Evolutionary conservation across 2,797 vertebrate genomes (phyloP).

Genomic region (Lacerta viridis): DNA sequence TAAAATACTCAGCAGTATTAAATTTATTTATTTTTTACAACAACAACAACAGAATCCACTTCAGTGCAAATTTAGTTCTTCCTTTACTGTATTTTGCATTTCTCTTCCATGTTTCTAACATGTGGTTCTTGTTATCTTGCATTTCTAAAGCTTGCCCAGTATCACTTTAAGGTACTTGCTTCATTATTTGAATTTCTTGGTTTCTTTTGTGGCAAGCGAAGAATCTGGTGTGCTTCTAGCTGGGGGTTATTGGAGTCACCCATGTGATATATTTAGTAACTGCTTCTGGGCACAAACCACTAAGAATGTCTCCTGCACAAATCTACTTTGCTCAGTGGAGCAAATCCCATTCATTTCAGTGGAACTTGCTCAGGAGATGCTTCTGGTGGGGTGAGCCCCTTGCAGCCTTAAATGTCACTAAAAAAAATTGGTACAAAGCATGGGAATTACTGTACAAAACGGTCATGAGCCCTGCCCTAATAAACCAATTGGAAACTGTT

Average conservation of each 20-base stretch:
- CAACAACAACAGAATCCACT: constrained; percentile 67
- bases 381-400: not conserved
- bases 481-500: not conserved
- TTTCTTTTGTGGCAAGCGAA: constrained; percentile 78
- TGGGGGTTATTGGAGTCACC: not conserved
- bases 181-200: constrained; percentile 80
- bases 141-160: constrained; percentile 91
- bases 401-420: not conserved
- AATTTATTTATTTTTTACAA: constrained; percentile 66
- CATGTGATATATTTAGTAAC: not conserved
- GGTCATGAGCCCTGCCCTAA: not conserved
- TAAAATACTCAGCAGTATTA: constrained; percentile 77
- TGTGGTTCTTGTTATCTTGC: constrained; percentile 86
- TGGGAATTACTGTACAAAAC: constrained; percentile 12
- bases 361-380: not conserved
- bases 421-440: not conserved
- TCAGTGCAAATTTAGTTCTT: constrained; percentile 78
- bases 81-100: constrained; percentile 78
- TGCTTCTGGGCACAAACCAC: not conserved
- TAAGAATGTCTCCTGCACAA: not conserved
- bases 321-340: not conserved
- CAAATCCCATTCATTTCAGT: not conserved
- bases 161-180: constrained; percentile 90
- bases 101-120: constrained; percentile 84
- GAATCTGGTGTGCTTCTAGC: constrained; percentile 77